Evolutionary conservation across 1,140 invertebrate genomes (phyloP), one percentile per base, ranked within the genome.

Genomic region (Drosophila pruinosa): DNA sequence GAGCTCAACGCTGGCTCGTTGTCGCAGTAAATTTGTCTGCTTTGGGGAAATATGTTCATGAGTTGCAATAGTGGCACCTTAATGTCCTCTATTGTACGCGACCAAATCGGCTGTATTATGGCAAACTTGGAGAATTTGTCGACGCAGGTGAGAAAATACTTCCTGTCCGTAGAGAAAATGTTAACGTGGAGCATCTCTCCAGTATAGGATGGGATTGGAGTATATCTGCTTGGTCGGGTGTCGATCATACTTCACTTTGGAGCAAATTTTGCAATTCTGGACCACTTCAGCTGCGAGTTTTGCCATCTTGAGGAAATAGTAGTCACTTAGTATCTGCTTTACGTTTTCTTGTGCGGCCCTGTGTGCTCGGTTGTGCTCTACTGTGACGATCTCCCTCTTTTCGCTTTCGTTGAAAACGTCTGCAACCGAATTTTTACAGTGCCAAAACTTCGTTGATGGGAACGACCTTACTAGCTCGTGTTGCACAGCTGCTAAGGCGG

Each of bases 1-100:
- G 56, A 45, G 10, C 36, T 62, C n/a, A 52, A 52, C 2, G 48
- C 6, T 8, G 48, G 6, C 15, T 34, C 48, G 8, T 38, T 54
- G n/a, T 54, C 34, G 34, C 31, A 54, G 14, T 22, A 54, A 1
- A 54, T 22, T 1, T 31, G 21, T 8, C 21, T 54, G 2, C 6
- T 54, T 2, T 54, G 6, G 2, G 34, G 19, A 28, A 54, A 54
- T 5, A 54, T 2, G 50, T 38, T 54, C 0, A 54, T 7, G 5
- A 54, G 4, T 2, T 54, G 50, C 3, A 48, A 28, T 4, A 53
- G 21, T 4, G 34, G 31, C 0, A 0, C n/a, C 12, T n/a, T 53
- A 7, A 53, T n/a, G 26, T 50, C 47, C 2, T 8, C 12, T 31
- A 50, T 50, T 15, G 6, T 14, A 0, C 47, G 1, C 2, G 34